phyloP scores from a whole-genome alignment of 2,797 vertebrate genomes.

The Nyctibius grandis region DNA sequence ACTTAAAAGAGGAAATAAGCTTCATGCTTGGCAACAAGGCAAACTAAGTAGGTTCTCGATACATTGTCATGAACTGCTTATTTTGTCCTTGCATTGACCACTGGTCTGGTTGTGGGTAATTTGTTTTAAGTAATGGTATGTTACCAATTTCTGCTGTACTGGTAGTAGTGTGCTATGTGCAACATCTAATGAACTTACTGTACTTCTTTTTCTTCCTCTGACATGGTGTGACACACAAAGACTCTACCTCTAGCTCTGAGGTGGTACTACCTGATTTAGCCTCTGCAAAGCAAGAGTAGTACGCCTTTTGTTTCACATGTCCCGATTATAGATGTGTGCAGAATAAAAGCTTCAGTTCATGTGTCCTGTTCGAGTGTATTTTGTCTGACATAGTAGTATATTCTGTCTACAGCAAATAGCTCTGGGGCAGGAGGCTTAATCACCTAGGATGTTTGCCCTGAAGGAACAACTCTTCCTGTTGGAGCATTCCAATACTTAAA shows the following conservation, averaged over 20 bases:
- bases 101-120: not conserved
- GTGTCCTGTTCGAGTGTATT: not conserved
- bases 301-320: rapidly evolving
- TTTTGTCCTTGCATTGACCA: not conserved
- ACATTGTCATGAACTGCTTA: not conserved
- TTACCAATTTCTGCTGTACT: not conserved
- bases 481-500: not conserved
- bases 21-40: not conserved
- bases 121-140: not conserved
- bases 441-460: not conserved
- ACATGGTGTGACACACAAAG: not conserved
- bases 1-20: not conserved
- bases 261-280: not conserved
- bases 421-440: not conserved
- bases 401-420: not conserved
- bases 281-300: not conserved
- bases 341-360: not conserved
- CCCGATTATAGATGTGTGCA: not conserved
- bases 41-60: not conserved
- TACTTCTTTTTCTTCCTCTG: not conserved
- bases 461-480: not conserved
- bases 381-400: not conserved
- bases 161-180: not conserved
- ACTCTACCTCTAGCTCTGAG: not conserved
- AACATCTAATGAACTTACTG: not conserved